Base-by-base conservation (phyloP, 2,113 vertebrate species). In the Arizona elegans region DNA sequence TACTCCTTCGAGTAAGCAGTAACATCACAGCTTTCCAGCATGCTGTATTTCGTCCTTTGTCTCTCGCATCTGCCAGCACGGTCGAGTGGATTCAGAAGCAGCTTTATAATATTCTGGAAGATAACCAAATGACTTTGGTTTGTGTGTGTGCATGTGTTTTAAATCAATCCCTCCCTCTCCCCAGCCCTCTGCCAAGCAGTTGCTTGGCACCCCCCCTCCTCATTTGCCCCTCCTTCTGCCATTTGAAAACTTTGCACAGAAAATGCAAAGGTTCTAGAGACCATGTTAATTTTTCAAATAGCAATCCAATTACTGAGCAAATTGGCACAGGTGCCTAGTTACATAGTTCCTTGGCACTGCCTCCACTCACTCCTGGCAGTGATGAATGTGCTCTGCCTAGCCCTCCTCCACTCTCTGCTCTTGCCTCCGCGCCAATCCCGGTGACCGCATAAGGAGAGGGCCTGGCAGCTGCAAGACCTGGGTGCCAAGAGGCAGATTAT, bases 261-360 rank as follows among this genome's bases (percentile, higher is more conserved):
- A 88, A 96, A 96, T 0, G 75, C 47, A 0, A 92, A 96, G 86
- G 95, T 93, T 96, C 96, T 93, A 91, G 96, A 96, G 96, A 50
- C 92, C 11, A 0, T 95, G 96, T 96, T 50, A 93, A 98, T 98
- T 97, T 98, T 97, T 98, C 97, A 96, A 97, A 98, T 96, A 97
- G 97, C 97, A 96, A 96, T 96, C 96, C 95, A 94, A 97, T 98
- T 96, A 97, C 97, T 91, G 91, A 97, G 97, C 97, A 94, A 96
- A 75, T 88, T 96, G 97, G 97, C 98, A 97, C 97, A 96, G 93
- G 96, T 97, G 95, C 96, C 96, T 85, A 1, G 95, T 97, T 97
- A 97, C 97, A 97, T 92, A 96, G 88, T 53, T 58, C 94, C 97
- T 97, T 98, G 98, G 97, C 97, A 98, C 91, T 93, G 96, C 93